Evolutionary conservation across 2,888 invertebrate species (phyloP).

Genomic region (Clostera curtula): DNA sequence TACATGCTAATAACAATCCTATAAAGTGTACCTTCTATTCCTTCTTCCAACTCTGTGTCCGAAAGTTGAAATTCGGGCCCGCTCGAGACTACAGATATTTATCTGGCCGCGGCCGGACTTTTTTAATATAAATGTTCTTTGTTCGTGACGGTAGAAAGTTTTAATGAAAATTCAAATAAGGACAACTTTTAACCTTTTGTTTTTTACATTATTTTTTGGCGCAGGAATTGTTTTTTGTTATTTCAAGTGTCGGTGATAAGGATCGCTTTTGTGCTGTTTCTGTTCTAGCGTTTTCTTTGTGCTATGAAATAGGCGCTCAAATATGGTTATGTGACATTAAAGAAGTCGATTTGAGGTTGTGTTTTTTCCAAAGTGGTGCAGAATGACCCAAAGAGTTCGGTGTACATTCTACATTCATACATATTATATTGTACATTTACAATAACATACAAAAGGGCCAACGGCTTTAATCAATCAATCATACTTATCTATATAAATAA

Average conservation of each 20-base stretch:
- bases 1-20: conserved; percentile 1
- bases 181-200: conserved; percentile 67
- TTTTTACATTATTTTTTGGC: conserved; percentile 45
- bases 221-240: conserved; percentile 51
- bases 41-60: conserved; percentile 33
- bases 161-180: conserved; percentile 72
- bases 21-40: conserved; percentile 27
- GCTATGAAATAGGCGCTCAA: too few relatives aligned
- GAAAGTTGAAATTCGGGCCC: conserved; percentile 65
- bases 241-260: conserved; percentile 44
- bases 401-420: too few relatives aligned
- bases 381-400: too few relatives aligned
- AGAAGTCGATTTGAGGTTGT: too few relatives aligned
- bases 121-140: conserved; percentile 76
- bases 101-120: conserved; percentile 70
- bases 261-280: conserved; percentile 21
- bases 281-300: too few relatives aligned
- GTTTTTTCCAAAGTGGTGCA: too few relatives aligned
- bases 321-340: too few relatives aligned
- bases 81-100: conserved; percentile 74
- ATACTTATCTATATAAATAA: too few relatives aligned
- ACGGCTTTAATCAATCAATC: too few relatives aligned
- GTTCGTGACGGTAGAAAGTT: conserved; percentile 70
- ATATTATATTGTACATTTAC: too few relatives aligned
- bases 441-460: too few relatives aligned